Conservation (phyloP, 2,113 vertebrate species). For the Rhea pennata region DNA sequence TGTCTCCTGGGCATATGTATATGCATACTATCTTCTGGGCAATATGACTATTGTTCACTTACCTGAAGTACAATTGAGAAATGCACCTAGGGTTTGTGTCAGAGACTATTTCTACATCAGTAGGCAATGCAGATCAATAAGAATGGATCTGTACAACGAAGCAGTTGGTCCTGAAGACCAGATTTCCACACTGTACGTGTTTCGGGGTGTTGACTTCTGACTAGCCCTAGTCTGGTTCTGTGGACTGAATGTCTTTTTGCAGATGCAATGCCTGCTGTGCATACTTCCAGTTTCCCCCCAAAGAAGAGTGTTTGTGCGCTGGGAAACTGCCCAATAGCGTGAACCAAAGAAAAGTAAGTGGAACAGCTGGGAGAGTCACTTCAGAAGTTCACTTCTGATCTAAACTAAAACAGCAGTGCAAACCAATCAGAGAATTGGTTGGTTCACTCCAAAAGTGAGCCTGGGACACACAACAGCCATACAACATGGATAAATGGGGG, state of each 20-base stretch:
- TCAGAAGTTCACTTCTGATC: not conserved
- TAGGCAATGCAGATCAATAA: no score
- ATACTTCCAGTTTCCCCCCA: not conserved
- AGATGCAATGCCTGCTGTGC: not conserved
- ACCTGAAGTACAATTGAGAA: not conserved
- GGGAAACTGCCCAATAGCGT: not conserved
- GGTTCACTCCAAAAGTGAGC: not conserved
- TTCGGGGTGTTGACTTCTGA: not conserved
- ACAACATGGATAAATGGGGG: not conserved
- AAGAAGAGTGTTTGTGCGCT: not conserved
- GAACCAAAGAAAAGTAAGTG: not conserved
- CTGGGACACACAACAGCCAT: not conserved
- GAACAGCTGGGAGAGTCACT: not conserved
- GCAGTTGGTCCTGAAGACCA: not conserved
- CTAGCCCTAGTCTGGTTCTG: not conserved
- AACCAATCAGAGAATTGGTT: not conserved
- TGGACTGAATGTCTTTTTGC: not conserved
- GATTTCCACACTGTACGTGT: no score
- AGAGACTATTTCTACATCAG: not conserved
- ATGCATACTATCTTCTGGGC: not conserved
- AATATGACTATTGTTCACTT: not conserved
- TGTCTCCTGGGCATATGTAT: not conserved
- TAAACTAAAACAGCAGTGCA: not conserved
- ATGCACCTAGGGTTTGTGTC: not conserved
- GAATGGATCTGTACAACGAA: not conserved